These are phyloP conservation scores for Brachylomia viminalis DNA, from an alignment of 2,888 invertebrate genomes.

Conservation along the genomic window DNA sequence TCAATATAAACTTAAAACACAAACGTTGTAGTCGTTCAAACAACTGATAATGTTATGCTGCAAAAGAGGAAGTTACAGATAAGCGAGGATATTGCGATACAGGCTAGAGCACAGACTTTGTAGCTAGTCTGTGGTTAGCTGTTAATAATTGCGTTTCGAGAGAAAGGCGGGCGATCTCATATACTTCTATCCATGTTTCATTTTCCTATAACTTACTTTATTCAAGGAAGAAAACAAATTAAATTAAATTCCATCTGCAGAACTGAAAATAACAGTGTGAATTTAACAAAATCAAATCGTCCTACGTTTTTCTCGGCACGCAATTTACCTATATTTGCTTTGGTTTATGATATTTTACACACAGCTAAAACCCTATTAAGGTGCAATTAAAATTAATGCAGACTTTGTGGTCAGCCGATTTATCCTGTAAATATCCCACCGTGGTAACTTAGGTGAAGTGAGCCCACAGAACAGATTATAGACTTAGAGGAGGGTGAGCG, in stretches of 20 bases:
- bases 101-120: conserved; percentile 10
- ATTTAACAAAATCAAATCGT: not conserved
- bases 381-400: not conserved
- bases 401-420: too few relatives aligned
- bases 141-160: not conserved
- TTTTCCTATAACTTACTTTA: too few relatives aligned
- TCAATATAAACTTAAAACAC: conserved; percentile 61
- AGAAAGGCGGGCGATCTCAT: not conserved
- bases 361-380: not conserved
- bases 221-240: not conserved
- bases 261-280: not conserved
- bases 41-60: conserved; percentile 79
- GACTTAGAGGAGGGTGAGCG: too few relatives aligned
- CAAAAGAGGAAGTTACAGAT: conserved; percentile 77
- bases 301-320: too few relatives aligned
- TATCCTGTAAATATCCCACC: too few relatives aligned
- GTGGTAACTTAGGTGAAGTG: too few relatives aligned
- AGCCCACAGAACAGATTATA: too few relatives aligned
- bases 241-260: not conserved
- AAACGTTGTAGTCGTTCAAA: conserved; percentile 71
- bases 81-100: conserved; percentile 67
- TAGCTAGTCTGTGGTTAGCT: conserved; percentile 25
- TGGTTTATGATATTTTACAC: not conserved
- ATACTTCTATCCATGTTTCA: not conserved
- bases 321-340: not conserved